phyloP scores from a whole-genome alignment of 2,888 invertebrate species.

The Cinara cedri region DNA sequence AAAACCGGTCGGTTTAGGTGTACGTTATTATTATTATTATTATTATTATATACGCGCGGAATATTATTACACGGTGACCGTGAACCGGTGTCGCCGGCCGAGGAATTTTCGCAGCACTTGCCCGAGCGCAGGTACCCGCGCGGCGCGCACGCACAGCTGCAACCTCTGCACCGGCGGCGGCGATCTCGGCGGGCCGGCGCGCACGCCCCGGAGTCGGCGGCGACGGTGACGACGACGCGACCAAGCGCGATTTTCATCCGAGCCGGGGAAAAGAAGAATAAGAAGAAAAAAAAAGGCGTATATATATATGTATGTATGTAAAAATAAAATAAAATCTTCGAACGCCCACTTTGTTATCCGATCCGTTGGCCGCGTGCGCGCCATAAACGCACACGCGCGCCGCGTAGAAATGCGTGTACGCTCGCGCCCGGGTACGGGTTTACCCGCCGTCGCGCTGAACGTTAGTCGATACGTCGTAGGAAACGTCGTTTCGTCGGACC shows the following conservation, averaged over 20 bases:
- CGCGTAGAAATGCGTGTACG: no score
- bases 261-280: no score
- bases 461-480: no score
- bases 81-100: conserved; percentile 53
- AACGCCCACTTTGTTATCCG: no score
- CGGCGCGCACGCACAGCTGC: not conserved
- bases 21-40: no score
- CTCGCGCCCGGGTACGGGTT: not conserved
- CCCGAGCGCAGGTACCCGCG: not conserved
- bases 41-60: no score
- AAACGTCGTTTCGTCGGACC: no score
- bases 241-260: no score
- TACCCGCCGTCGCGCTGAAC: not conserved
- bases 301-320: no score
- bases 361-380: not conserved
- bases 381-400: not conserved
- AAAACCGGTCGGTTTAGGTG: conserved; percentile 47
- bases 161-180: not conserved
- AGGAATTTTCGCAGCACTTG: conserved; percentile 56
- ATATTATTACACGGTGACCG: conserved; percentile 7
- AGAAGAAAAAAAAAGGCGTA: no score
- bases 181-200: not conserved
- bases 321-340: no score
- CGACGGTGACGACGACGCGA: no score
- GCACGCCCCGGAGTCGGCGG: not conserved